Evolutionary conservation across 2,888 invertebrate species (phyloP).

Genomic region (Parthenolecanium corni): DNA sequence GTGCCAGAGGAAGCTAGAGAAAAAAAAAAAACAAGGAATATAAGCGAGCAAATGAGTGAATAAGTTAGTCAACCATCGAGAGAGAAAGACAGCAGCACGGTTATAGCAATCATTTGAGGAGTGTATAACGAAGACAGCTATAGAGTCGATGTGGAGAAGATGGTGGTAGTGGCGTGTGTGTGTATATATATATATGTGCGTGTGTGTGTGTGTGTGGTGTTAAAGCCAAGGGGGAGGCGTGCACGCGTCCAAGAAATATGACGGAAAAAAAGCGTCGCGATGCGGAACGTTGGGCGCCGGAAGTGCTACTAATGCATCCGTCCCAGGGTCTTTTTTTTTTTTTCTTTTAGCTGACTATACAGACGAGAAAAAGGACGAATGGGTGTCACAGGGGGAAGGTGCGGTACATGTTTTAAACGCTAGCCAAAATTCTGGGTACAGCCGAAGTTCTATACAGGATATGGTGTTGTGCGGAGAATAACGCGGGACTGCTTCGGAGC

Average conservation of each 20-base stretch:
- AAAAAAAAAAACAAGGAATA: neutral
- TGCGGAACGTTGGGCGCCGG: conserved; percentile 28
- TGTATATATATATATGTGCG: no score
- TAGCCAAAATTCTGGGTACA: neutral
- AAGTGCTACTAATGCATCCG: conserved; percentile 27
- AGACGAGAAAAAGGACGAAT: conserved; percentile 1
- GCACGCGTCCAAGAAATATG: conserved; percentile 4
- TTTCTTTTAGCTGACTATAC: no score
- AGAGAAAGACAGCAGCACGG: neutral
- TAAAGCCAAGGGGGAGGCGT: neutral
- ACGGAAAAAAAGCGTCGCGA: conserved; percentile 25
- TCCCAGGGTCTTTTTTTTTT: conserved; percentile 9
- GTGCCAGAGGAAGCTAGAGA: neutral
- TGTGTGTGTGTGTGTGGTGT: no score
- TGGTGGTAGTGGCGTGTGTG: no score
- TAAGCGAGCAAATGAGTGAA: neutral
- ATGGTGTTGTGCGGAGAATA: neutral
- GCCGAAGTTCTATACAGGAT: neutral
- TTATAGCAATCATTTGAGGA: no score
- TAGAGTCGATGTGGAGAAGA: no score
- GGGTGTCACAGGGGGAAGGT: no score
- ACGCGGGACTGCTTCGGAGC: no score
- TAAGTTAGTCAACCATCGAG: neutral
- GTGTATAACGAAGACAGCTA: no score
- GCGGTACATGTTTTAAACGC: neutral